Evolutionary conservation across 1,140 invertebrate genomes (phyloP).

Genomic region (Saccostrea echinata): DNA sequence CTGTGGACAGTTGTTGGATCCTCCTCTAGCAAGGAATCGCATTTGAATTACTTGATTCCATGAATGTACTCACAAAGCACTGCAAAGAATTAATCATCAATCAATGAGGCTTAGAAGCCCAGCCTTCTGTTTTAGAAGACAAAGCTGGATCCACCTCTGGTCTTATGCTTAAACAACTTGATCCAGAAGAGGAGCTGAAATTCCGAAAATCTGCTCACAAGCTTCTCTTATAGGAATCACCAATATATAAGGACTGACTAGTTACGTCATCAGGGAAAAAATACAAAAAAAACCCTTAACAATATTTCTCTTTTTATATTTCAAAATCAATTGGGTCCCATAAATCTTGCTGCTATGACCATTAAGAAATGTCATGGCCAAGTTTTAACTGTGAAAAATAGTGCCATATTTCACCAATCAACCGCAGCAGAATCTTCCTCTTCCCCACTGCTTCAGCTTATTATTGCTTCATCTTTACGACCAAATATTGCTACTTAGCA

Average conservation of each 20-base stretch:
- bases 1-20: no score
- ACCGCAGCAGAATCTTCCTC: background rate
- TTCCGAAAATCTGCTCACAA: background rate
- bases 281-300: background rate
- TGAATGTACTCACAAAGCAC: background rate
- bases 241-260: background rate
- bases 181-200: background rate
- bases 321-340: conserved; percentile 15
- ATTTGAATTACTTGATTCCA: no score
- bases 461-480: background rate
- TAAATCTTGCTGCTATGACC: conserved; percentile 14
- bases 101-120: background rate
- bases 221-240: background rate
- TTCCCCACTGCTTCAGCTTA: background rate
- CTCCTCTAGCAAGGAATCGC: no score
- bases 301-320: background rate
- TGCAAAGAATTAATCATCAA: background rate
- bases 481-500: background rate
- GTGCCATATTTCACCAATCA: background rate
- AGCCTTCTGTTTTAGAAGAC: background rate
- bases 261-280: background rate
- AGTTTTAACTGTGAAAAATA: conserved; percentile 1
- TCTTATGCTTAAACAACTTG: background rate
- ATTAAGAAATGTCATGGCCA: conserved; percentile 17
- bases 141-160: background rate